Conservation (phyloP, 2,797 vertebrate genomes). For the Adrianichthys oophorus region DNA sequence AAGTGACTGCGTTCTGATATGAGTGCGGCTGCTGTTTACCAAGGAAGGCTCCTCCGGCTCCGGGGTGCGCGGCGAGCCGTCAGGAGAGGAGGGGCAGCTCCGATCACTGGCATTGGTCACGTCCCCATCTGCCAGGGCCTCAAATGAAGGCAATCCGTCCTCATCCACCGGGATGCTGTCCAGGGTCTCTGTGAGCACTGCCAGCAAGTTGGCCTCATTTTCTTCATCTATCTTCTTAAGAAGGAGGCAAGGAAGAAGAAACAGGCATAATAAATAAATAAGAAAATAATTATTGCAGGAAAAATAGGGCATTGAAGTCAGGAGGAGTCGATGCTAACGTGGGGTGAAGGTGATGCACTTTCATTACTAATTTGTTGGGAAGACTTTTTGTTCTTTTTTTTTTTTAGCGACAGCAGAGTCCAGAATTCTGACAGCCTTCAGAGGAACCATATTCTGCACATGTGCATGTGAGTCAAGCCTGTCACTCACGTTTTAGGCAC, state of each 20-base stretch:
- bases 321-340: conserved; percentile 51
- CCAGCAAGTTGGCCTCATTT: conserved; percentile 98
- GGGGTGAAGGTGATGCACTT: conserved; percentile 54
- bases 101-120: conserved; percentile 95
- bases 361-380: conserved; percentile 62
- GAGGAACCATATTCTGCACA: conserved; percentile 65
- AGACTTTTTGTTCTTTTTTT: conserved; percentile 28
- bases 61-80: conserved; percentile 89
- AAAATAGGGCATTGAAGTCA: conserved; percentile 79
- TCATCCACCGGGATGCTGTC: conserved; percentile 99
- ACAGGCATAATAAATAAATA: conserved; percentile 25
- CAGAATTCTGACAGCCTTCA: conserved; percentile 57
- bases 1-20: background rate
- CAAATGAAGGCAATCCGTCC: conserved; percentile 99
- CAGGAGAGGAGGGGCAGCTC: conserved; percentile 92
- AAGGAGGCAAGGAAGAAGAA: conserved; percentile 41
- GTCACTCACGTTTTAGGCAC: conserved; percentile 83
- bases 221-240: conserved; percentile 99
- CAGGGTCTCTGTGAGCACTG: conserved; percentile 98
- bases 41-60: conserved; percentile 98
- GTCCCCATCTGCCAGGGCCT: conserved; percentile 98
- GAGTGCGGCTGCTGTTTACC: conserved; percentile 83
- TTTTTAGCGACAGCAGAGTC: conserved; percentile 41
- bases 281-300: conserved; percentile 46
- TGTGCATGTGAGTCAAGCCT: conserved; percentile 77